phyloP scores from a whole-genome alignment of 2,797 vertebrate genomes.

The Alca torda region DNA sequence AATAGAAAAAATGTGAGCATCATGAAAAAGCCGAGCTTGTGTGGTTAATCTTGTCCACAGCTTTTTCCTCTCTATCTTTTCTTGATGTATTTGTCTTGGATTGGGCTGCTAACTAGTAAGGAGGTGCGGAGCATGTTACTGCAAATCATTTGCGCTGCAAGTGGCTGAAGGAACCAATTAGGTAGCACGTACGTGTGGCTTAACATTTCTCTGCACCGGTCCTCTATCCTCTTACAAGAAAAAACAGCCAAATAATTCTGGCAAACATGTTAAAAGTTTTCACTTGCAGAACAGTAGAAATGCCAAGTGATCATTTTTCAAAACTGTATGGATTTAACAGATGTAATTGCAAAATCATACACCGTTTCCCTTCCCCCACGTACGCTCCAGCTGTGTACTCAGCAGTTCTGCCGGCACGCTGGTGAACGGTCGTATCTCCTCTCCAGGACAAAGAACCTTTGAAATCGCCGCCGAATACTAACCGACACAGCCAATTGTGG shows the following conservation, averaged over 20 bases:
- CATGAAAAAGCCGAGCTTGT: neutral
- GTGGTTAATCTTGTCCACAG: slow-evolving; percentile 47
- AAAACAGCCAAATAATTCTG: slow-evolving; percentile 8
- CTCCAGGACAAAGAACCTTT: slow-evolving; percentile 61
- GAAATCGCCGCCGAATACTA: slow-evolving; percentile 1
- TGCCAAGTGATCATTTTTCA: neutral
- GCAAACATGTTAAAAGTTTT: neutral
- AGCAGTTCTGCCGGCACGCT: slow-evolving; percentile 42
- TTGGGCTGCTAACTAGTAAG: slow-evolving; percentile 35
- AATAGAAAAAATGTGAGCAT: slow-evolving; percentile 48
- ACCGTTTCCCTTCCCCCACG: neutral
- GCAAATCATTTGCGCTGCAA: neutral
- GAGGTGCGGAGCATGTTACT: neutral
- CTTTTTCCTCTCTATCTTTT: slow-evolving; percentile 28
- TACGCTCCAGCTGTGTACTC: slow-evolving; percentile 24
- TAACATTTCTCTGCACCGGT: neutral
- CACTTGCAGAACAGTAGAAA: neutral
- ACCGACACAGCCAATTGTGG: neutral
- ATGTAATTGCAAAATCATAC: neutral
- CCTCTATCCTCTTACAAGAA: neutral
- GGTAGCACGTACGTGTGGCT: neutral
- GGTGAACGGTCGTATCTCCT: slow-evolving; percentile 17
- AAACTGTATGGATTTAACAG: slow-evolving; percentile 8
- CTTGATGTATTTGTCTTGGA: slow-evolving; percentile 17
- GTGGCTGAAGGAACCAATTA: slow-evolving; percentile 43